Conservation (phyloP, 2,113 vertebrate species). For the Cynoglossus semilaevis region DNA sequence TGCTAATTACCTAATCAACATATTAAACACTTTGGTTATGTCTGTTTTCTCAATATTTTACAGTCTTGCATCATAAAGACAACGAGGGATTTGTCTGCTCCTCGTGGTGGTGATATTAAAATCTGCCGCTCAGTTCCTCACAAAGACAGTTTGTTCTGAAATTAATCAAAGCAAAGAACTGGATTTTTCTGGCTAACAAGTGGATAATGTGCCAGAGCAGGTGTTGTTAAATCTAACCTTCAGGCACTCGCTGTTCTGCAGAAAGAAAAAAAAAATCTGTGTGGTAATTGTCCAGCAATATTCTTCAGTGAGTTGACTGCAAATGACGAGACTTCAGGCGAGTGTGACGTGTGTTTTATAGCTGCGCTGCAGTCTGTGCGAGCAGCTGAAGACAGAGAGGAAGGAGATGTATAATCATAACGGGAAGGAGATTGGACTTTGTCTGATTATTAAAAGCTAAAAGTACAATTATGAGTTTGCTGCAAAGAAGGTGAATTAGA, state of each 20-base stretch:
- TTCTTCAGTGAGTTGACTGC: constrained; percentile 52
- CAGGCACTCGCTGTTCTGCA: background rate
- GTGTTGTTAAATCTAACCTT: constrained; percentile 12
- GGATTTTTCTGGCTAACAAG: background rate
- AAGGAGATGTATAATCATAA: constrained; percentile 52
- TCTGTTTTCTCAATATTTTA: constrained; percentile 5
- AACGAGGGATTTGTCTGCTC: background rate
- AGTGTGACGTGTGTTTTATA: constrained; percentile 46
- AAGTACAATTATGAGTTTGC: no score
- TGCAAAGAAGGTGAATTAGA: no score
- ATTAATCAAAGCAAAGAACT: constrained; percentile 3
- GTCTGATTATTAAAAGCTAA: background rate
- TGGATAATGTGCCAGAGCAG: constrained; percentile 10
- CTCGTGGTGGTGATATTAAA: background rate
- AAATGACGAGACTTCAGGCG: constrained; percentile 50
- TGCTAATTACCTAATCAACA: constrained; percentile 38
- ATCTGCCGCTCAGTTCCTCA: background rate
- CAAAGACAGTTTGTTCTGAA: constrained; percentile 1
- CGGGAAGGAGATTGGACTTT: constrained; percentile 19
- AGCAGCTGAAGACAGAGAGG: constrained; percentile 44
- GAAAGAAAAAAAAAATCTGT: constrained; percentile 7
- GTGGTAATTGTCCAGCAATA: constrained; percentile 41
- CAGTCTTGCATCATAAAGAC: background rate
- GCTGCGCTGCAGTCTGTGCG: constrained; percentile 34
- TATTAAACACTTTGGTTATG: constrained; percentile 5